phyloP scores from a whole-genome alignment of 2,888 invertebrate species.

The Cephalotes varians region DNA sequence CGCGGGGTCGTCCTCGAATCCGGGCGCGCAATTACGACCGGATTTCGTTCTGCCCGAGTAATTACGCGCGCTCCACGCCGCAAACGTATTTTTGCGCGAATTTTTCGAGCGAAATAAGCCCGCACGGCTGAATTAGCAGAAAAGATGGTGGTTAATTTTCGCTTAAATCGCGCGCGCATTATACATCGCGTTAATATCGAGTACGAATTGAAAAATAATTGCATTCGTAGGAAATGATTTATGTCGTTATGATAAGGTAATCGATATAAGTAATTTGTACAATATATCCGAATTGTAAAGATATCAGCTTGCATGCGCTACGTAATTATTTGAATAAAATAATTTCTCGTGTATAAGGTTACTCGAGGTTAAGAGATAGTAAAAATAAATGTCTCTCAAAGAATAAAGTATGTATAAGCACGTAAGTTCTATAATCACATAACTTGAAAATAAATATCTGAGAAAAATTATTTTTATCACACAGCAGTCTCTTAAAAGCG shows the following conservation, averaged over 20 bases:
- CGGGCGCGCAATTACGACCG: slow-evolving; percentile 20
- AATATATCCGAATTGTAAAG: neutral
- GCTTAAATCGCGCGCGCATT: neutral
- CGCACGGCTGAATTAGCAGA: slow-evolving; percentile 12
- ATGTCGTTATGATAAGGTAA: neutral
- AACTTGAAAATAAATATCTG: slow-evolving; percentile 33
- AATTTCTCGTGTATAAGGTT: neutral
- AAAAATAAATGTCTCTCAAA: slow-evolving; percentile 24
- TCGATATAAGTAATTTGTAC: neutral
- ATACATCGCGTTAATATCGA: neutral
- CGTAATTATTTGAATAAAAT: neutral
- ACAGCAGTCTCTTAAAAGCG: slow-evolving; percentile 8
- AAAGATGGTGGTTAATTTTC: neutral
- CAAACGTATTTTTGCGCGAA: slow-evolving; percentile 21
- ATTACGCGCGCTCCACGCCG: slow-evolving; percentile 14
- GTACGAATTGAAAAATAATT: neutral
- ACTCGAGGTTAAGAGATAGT: neutral
- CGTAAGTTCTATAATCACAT: slow-evolving; percentile 3
- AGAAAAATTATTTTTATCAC: slow-evolving; percentile 20
- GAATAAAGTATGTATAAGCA: neutral
- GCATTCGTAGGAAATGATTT: neutral
- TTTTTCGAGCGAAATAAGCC: slow-evolving; percentile 27
- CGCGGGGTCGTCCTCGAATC: slow-evolving; percentile 36
- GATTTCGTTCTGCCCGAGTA: slow-evolving; percentile 34
- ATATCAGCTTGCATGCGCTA: neutral